Evolutionary conservation across 2,888 invertebrate genomes (phyloP), one percentile per base, ranked within the genome.

Genomic region (Himalopsyche japonica): DNA sequence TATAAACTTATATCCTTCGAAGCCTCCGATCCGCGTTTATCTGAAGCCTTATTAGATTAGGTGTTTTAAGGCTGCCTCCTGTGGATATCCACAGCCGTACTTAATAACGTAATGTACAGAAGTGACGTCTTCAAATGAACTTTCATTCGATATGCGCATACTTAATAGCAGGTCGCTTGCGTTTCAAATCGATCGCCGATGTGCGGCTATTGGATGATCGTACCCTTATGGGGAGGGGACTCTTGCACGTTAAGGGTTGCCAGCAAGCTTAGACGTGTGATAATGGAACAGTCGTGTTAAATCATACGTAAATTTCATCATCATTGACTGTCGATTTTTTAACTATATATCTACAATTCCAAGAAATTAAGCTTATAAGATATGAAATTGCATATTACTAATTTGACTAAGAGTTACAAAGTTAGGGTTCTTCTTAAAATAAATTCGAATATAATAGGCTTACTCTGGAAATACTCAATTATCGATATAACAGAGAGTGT

Each of bases 1-100:
- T 57, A 57, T 57, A 57, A 57, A 57, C 57, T 57, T 57, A 57
- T 57, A 57, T 57, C 57, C 57, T 57, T 57, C 57, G 57, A 57
- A 57, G 57, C 57, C 57, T 57, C 57, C 57, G 57, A 57, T 57
- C 57, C 57, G 57, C 57, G 57, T 20, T 57, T 57, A 57, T 57
- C 84, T 80, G 82, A 82, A 78, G 82, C 85, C 85, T 86, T 86
- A 86, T 86, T 86, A 86, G 86, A 86, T 86, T 86, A 86, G 86
- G 85, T 82, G 85, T 82, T 86, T 85, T 86, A 83, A 82, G 82
- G 49, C 37, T 76, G 78, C 82, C 85, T 84, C 86, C 86, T 79
- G 83, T 76, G 12, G 76, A 57, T 81, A 76, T 64, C 77, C 77
- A 49, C 70, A 24, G 57, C 49, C 70, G 83, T 82, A 43, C 84